phyloP scores from a whole-genome alignment of 2,113 vertebrate genomes.

The Pluvianellus socialis region DNA sequence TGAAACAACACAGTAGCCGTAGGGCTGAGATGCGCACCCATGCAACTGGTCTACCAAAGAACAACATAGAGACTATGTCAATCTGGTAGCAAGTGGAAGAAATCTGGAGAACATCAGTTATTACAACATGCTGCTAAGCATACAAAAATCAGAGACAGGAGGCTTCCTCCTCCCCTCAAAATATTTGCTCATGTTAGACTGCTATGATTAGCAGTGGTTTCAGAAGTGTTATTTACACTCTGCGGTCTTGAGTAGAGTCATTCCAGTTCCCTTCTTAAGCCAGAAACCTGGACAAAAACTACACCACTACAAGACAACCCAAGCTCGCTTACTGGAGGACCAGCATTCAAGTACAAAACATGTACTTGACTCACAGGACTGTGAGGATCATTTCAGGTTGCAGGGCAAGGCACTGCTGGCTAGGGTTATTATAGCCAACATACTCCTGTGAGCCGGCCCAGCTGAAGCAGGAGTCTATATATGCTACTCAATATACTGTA shows the following conservation, averaged over 20 bases:
- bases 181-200: not conserved
- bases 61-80: not conserved
- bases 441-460: not conserved
- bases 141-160: not conserved
- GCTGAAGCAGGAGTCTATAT: not conserved
- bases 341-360: not conserved
- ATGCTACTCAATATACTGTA: not conserved
- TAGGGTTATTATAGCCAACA: not conserved
- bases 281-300: not conserved
- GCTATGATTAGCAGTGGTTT: not conserved
- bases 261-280: not conserved
- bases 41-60: not conserved
- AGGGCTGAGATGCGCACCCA: not conserved
- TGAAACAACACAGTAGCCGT: not conserved
- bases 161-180: not conserved
- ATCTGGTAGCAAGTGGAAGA: not conserved
- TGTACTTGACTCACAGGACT: not conserved
- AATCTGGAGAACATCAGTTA: not conserved
- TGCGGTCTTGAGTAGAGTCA: not conserved
- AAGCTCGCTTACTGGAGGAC: not conserved
- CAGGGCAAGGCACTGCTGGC: not conserved
- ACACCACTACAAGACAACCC: not conserved
- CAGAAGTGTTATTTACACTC: conserved; percentile 8
- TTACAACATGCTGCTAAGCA: not conserved
- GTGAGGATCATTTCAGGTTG: not conserved